phyloP scores from a whole-genome alignment of 2,888 invertebrate genomes.

The Synergus gifuensis region DNA sequence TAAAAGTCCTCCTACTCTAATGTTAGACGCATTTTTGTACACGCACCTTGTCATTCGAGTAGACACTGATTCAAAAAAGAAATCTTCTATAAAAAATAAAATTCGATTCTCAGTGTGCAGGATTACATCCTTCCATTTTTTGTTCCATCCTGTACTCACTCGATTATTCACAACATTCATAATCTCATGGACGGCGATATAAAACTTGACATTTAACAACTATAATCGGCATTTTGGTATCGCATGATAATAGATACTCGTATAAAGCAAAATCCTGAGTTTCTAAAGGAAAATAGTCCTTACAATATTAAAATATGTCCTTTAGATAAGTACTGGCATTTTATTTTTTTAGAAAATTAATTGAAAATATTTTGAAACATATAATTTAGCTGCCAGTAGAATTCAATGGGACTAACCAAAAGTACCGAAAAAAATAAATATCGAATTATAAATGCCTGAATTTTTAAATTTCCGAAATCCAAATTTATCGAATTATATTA shows the following conservation, averaged over 20 bases:
- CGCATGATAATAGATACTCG: not conserved
- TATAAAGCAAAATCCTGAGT: conserved; percentile 34
- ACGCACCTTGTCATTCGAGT: not conserved
- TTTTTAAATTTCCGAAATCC: no score
- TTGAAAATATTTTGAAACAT: not conserved
- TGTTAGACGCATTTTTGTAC: not conserved
- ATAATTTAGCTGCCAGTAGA: not conserved
- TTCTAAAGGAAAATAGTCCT: conserved; percentile 18
- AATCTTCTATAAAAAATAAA: conserved; percentile 35
- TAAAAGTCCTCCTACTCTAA: conserved; percentile 26
- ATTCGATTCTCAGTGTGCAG: conserved; percentile 13
- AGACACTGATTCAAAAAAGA: not conserved
- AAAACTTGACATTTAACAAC: conserved; percentile 35
- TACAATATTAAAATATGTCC: not conserved
- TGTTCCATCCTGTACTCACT: not conserved
- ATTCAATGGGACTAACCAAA: not conserved
- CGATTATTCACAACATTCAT: conserved; percentile 25
- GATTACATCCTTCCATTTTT: conserved; percentile 6
- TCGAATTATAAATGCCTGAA: no score
- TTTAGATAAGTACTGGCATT: not conserved
- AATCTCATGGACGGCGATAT: conserved; percentile 39
- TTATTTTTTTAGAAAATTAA: not conserved
- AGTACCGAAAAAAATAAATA: no score
- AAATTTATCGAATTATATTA: no score
- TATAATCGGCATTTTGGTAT: conserved; percentile 13